Percentiles rank a stretch among this genome's conserved stretches.
Evolutionary conservation across 2,113 vertebrate species (phyloP).

Genomic region (Siniperca knerii): DNA sequence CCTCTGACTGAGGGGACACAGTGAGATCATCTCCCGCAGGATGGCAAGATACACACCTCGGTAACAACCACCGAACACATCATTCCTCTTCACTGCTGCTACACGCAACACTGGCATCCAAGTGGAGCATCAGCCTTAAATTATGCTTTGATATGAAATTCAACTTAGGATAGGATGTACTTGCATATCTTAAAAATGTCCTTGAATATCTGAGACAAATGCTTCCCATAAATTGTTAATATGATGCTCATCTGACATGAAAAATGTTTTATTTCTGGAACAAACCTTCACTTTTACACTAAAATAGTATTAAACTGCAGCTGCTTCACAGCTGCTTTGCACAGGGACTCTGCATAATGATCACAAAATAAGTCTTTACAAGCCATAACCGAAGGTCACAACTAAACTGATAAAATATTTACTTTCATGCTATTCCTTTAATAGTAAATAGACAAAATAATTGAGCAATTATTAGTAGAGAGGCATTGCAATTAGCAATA

Average conservation of each 20-base stretch:
- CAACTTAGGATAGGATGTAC: neutral
- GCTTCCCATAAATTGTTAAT: neutral
- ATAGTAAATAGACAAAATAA: no score
- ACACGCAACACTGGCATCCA: neutral
- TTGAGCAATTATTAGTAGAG: no score
- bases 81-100: conserved; percentile 41
- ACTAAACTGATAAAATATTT: no score
- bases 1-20: conserved; percentile 63
- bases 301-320: neutral
- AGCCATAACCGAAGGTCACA: no score
- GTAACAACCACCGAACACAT: conserved; percentile 59
- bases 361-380: neutral
- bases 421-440: no score
- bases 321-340: neutral
- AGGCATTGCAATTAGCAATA: no score
- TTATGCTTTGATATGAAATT: neutral
- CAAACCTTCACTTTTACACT: neutral
- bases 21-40: conserved; percentile 75
- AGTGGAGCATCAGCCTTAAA: neutral
- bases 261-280: conserved; percentile 8
- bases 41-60: conserved; percentile 65
- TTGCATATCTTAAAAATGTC: neutral
- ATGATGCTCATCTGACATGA: neutral
- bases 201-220: neutral
- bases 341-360: neutral